A percentile compares a stretch with the other conserved stretches of the same genome.
Evolutionary conservation across 2,888 invertebrate genomes (phyloP).

Genomic region (Rhabditophanes sp.): DNA sequence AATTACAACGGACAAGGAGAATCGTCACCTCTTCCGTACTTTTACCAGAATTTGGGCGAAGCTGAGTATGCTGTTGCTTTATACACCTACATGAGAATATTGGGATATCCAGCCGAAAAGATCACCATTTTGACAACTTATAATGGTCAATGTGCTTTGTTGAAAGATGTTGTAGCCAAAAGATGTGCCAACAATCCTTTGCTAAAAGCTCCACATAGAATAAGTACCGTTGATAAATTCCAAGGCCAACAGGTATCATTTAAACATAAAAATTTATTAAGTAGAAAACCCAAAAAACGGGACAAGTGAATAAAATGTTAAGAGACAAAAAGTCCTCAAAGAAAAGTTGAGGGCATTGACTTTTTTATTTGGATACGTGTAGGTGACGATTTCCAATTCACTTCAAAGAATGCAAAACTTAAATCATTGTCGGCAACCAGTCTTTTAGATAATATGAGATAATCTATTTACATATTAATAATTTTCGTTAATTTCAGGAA

Average conservation of each 20-base stretch:
- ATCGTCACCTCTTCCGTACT: constrained; percentile 90
- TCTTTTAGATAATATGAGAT: too few species aligned
- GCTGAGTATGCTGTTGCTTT: constrained; percentile 81
- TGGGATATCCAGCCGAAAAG: constrained; percentile 88
- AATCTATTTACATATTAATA: too few species aligned
- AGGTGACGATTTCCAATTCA: too few species aligned
- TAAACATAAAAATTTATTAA: too few species aligned
- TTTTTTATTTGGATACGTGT: too few species aligned
- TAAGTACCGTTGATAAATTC: constrained; percentile 85
- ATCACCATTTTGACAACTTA: constrained; percentile 95
- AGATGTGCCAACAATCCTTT: constrained; percentile 84
- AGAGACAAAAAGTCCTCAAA: too few species aligned
- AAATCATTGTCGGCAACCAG: too few species aligned
- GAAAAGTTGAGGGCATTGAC: too few species aligned
- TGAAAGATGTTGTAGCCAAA: constrained; percentile 65
- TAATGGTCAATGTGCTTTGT: constrained; percentile 56
- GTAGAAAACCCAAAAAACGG: too few species aligned
- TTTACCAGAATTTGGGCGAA: constrained; percentile 68
- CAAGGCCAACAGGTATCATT: constrained; percentile 99
- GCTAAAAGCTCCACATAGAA: constrained; percentile 78
- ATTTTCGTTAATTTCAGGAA: too few species aligned
- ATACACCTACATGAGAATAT: constrained; percentile 91
- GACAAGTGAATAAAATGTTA: too few species aligned
- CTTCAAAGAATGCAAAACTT: too few species aligned
- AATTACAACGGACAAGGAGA: constrained; percentile 92